A percentile compares a stretch with the other conserved stretches of the same genome.
These are phyloP conservation scores for Tinea semifulvella DNA, from an alignment of 2,888 invertebrate species.

Conservation along the genomic window DNA sequence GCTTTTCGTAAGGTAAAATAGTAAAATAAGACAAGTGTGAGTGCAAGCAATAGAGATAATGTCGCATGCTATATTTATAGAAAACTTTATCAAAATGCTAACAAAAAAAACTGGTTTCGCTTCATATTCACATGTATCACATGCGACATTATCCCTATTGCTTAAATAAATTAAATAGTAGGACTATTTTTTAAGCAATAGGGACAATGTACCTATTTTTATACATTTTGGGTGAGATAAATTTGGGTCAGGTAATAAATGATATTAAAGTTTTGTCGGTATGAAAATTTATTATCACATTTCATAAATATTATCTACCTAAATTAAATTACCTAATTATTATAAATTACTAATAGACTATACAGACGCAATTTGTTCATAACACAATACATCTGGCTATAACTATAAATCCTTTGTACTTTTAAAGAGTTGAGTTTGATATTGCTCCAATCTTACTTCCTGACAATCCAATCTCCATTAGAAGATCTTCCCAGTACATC, in stretches of 20 bases:
- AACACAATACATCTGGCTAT: neutral
- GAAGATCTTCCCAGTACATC: neutral
- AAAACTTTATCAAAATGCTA: too few species aligned
- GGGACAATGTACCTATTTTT: too few species aligned
- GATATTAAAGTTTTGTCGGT: neutral
- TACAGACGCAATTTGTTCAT: slow-evolving; percentile 13
- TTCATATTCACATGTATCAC: too few species aligned
- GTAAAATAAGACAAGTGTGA: too few species aligned
- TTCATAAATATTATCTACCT: slow-evolving; percentile 57
- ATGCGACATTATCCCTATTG: too few species aligned
- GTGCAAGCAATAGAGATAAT: too few species aligned
- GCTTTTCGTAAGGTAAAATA: too few species aligned
- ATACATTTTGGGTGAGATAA: too few species aligned
- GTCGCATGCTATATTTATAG: too few species aligned
- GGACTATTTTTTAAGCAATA: too few species aligned
- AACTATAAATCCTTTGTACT: slow-evolving; percentile 3
- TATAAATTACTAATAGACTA: slow-evolving; percentile 52
- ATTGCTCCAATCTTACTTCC: slow-evolving; percentile 2
- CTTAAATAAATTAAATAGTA: too few species aligned
- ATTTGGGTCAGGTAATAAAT: neutral
- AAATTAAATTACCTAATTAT: slow-evolving; percentile 16
- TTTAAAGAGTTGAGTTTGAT: neutral
- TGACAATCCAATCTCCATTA: neutral
- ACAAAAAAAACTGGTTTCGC: too few species aligned
- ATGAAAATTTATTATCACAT: slow-evolving; percentile 48